These are phyloP conservation scores for Meandrusa payeni DNA, from an alignment of 2,888 invertebrate genomes.

Conservation along the genomic window DNA sequence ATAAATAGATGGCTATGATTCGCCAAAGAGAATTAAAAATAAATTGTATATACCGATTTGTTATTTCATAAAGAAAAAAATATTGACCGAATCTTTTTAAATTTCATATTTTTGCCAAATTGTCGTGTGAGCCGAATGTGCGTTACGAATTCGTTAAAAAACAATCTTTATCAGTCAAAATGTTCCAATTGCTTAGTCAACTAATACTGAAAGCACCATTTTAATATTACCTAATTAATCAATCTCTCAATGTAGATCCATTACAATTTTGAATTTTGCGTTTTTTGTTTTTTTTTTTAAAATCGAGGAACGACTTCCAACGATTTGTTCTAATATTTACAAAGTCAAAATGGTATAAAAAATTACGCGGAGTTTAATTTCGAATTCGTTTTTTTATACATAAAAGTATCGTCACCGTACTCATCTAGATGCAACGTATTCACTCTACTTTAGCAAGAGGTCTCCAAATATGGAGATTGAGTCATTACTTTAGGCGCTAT, in stretches of 20 bases:
- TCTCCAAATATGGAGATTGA: too few relatives aligned
- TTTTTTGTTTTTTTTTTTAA: slow-evolving; percentile 24
- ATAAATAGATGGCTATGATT: slow-evolving; percentile 48
- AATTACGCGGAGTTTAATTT: slow-evolving; percentile 6
- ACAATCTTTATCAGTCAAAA: slow-evolving; percentile 44
- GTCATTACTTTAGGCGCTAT: too few relatives aligned
- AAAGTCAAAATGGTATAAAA: slow-evolving; percentile 1
- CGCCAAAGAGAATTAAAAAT: slow-evolving; percentile 32
- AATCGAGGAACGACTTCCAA: slow-evolving; percentile 4
- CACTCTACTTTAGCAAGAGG: too few relatives aligned
- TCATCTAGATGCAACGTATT: too few relatives aligned
- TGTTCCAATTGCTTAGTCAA: slow-evolving; percentile 64
- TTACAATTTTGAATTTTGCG: slow-evolving; percentile 49
- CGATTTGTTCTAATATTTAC: slow-evolving; percentile 1
- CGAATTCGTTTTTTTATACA: background rate
- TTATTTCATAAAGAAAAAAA: too few relatives aligned
- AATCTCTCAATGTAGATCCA: slow-evolving; percentile 48
- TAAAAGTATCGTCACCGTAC: too few relatives aligned
- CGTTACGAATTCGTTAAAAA: slow-evolving; percentile 41
- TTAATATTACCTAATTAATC: slow-evolving; percentile 51
- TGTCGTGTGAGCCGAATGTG: slow-evolving; percentile 44
- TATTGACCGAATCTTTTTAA: too few relatives aligned
- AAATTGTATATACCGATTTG: slow-evolving; percentile 22
- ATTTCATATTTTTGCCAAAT: slow-evolving; percentile 7
- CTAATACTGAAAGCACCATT: slow-evolving; percentile 80